Conservation (phyloP, 2,888 invertebrate species). For the Lithophane semibrunnea region DNA sequence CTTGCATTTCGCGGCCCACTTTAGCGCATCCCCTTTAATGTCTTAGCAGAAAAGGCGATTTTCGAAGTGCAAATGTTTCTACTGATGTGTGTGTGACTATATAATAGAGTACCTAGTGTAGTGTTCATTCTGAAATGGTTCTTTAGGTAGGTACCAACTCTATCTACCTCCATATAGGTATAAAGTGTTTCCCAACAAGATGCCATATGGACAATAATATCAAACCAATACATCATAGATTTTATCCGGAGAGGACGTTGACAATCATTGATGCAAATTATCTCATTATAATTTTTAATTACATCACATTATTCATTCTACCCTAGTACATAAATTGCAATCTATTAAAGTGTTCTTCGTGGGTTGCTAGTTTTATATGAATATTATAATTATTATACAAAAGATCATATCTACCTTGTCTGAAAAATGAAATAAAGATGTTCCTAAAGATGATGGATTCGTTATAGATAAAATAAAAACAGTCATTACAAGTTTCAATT, state of each 20-base stretch:
- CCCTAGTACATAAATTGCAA: constrained; percentile 41
- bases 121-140: not conserved
- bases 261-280: constrained; percentile 60
- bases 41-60: no score
- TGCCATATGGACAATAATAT: constrained; percentile 11
- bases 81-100: no score
- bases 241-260: constrained; percentile 42
- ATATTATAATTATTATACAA: constrained; percentile 23
- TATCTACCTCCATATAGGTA: not conserved
- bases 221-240: constrained; percentile 27
- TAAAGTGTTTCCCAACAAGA: not conserved
- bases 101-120: no score
- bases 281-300: constrained; percentile 63
- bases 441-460: constrained; percentile 5
- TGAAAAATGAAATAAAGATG: constrained; percentile 18
- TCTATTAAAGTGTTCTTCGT: constrained; percentile 18
- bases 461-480: constrained; percentile 7
- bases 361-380: constrained; percentile 16
- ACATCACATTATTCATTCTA: constrained; percentile 44
- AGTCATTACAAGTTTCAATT: not conserved
- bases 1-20: no score
- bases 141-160: not conserved
- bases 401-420: constrained; percentile 23
- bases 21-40: no score
- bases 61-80: no score